phyloP scores from a whole-genome alignment of 2,797 vertebrate genomes.

The Paratrypauchen microcephalus region DNA sequence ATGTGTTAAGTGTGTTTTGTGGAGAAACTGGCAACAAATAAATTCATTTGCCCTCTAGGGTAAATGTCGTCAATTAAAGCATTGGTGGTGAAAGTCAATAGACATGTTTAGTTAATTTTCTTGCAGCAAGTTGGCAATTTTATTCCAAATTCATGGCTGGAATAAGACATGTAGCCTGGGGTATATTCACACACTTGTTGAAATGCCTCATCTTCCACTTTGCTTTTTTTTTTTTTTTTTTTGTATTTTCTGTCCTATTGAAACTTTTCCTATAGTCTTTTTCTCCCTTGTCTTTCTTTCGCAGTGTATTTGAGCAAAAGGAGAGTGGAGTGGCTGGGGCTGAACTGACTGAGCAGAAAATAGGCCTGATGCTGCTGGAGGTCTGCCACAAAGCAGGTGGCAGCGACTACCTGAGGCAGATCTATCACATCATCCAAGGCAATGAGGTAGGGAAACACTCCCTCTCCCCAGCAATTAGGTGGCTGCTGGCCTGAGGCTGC shows the following conservation, averaged over 20 bases:
- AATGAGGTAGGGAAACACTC: slow-evolving; percentile 98
- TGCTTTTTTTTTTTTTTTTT: slow-evolving; percentile 18
- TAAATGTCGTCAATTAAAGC: slow-evolving; percentile 18
- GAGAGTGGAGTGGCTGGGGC: slow-evolving; percentile 77
- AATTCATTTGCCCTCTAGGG: slow-evolving; percentile 21
- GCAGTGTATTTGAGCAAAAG: slow-evolving; percentile 78
- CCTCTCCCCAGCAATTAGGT: slow-evolving; percentile 97
- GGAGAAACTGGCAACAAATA: slow-evolving; percentile 14
- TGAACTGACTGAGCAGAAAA: slow-evolving; percentile 98
- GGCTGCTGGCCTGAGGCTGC: slow-evolving; percentile 91
- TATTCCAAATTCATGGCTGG: slow-evolving; percentile 28
- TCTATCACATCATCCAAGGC: slow-evolving; percentile 99
- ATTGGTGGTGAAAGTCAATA: slow-evolving; percentile 4
- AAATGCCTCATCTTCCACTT: slow-evolving; percentile 1
- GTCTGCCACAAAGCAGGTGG: slow-evolving; percentile 99
- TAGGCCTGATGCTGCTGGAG: slow-evolving; percentile 96
- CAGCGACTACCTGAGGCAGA: slow-evolving; percentile 95
- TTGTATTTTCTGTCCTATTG: slow-evolving; percentile 20
- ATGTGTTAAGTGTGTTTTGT: slow-evolving; percentile 24
- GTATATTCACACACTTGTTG: slow-evolving; percentile 26
- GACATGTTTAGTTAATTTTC: slow-evolving; percentile 24
- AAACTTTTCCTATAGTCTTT: slow-evolving; percentile 17
- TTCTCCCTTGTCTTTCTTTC: slow-evolving; percentile 38
- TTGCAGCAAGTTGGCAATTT: slow-evolving; percentile 20
- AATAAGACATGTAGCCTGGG: slow-evolving; percentile 35